These are phyloP conservation scores for Axis porcinus DNA, from an alignment of 2,113 vertebrate genomes.

Conservation along the genomic window DNA sequence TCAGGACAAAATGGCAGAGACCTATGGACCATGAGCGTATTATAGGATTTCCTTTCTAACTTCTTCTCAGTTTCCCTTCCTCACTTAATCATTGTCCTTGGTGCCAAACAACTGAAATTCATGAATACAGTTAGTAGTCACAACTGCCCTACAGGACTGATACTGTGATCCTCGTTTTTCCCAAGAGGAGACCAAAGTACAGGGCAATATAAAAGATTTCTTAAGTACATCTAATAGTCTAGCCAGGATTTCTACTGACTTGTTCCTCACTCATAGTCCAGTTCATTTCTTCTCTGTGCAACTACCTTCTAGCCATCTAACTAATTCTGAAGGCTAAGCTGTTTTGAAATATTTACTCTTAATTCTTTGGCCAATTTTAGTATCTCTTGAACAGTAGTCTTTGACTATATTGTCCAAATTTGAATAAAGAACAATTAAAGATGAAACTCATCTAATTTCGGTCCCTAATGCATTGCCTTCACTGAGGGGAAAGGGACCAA, in stretches of 20 bases:
- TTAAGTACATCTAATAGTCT: background rate
- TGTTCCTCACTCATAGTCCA: background rate
- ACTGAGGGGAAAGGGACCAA: background rate
- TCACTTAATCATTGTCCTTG: background rate
- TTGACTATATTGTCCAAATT: background rate
- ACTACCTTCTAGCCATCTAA: background rate
- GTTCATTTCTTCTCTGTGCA: background rate
- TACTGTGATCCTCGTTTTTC: background rate
- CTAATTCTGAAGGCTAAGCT: background rate
- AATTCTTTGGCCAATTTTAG: background rate
- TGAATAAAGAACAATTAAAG: constrained; percentile 9
- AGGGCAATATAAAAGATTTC: background rate
- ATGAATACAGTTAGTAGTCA: background rate
- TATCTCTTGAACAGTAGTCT: background rate
- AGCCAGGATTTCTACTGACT: background rate
- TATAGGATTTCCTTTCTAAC: background rate
- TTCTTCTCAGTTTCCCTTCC: background rate
- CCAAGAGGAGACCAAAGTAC: background rate
- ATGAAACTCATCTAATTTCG: background rate
- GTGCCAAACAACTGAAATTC: background rate
- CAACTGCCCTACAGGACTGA: background rate
- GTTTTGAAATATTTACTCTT: background rate
- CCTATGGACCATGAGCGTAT: background rate
- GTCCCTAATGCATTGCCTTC: background rate
- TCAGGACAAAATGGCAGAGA: background rate